phyloP scores from a whole-genome alignment of 1,140 invertebrate genomes.

The Gryon sp. region DNA sequence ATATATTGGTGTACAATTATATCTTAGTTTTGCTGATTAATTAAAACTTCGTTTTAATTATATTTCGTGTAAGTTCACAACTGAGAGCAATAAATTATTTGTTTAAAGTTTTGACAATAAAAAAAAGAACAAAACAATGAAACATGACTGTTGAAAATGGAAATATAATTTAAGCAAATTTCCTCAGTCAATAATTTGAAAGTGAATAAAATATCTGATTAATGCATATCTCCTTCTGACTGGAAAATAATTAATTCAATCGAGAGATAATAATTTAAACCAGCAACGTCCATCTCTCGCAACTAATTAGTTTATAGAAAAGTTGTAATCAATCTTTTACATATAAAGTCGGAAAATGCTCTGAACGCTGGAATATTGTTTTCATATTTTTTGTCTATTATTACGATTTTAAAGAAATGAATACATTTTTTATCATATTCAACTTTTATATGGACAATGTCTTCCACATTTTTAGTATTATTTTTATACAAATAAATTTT shows the following conservation, averaged over 20 bases:
- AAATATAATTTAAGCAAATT: conserved; percentile 12
- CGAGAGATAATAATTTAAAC: conserved; percentile 8
- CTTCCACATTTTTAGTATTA: conserved; percentile 21
- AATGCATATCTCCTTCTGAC: conserved; percentile 35
- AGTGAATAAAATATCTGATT: conserved; percentile 22
- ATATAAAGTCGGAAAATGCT: conserved; percentile 49
- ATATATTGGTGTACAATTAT: too few relatives aligned
- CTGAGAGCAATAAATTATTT: too few relatives aligned
- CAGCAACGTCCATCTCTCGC: conserved; percentile 46
- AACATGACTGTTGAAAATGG: too few relatives aligned
- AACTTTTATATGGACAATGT: conserved; percentile 13
- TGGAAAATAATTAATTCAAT: conserved; percentile 14
- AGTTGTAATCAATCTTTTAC: conserved; percentile 49
- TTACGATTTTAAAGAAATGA: background rate
- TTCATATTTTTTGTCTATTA: background rate
- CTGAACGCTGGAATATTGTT: conserved; percentile 35
- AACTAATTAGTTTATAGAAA: conserved; percentile 43
- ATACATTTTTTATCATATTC: background rate
- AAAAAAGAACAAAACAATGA: too few relatives aligned
- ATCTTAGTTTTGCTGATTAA: too few relatives aligned
- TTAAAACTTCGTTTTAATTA: too few relatives aligned
- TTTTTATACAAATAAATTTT: conserved; percentile 4
- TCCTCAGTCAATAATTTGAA: conserved; percentile 16
- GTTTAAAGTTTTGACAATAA: too few relatives aligned
- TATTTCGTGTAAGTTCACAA: too few relatives aligned